These are phyloP conservation scores for Delia radicum DNA, from an alignment of 1,140 invertebrate species.

Conservation along the genomic window DNA sequence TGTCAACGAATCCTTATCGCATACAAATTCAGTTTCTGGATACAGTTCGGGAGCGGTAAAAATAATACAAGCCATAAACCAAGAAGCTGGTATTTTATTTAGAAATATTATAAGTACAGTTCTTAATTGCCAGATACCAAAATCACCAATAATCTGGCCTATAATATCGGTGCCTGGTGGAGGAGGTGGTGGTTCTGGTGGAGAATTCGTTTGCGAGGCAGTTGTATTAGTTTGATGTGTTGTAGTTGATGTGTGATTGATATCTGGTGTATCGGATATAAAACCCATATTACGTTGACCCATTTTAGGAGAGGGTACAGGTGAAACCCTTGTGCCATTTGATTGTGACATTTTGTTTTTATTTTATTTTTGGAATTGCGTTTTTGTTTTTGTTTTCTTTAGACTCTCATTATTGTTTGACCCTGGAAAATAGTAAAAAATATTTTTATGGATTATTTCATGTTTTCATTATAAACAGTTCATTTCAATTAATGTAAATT, in stretches of 20 bases:
- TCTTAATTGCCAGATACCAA: slow-evolving; percentile 55
- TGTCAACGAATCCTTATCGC: slow-evolving; percentile 34
- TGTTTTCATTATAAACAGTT: background rate
- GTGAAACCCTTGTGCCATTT: background rate
- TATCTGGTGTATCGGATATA: background rate
- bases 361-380: background rate
- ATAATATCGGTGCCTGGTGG: slow-evolving; percentile 40
- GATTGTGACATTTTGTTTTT: background rate
- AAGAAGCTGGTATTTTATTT: slow-evolving; percentile 56
- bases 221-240: no score
- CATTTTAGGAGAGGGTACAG: background rate
- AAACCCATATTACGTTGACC: background rate
- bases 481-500: background rate
- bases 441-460: background rate
- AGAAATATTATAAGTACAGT: slow-evolving; percentile 55
- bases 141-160: slow-evolving; percentile 49
- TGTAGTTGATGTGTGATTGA: no score
- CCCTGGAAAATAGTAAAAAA: background rate
- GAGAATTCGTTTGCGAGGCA: no score
- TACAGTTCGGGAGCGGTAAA: slow-evolving; percentile 51
- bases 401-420: background rate
- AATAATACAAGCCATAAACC: slow-evolving; percentile 58
- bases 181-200: background rate
- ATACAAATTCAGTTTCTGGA: slow-evolving; percentile 41
- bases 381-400: background rate